Base-by-base conservation (phyloP, 2,113 vertebrate species). In the Poecile atricapillus region DNA sequence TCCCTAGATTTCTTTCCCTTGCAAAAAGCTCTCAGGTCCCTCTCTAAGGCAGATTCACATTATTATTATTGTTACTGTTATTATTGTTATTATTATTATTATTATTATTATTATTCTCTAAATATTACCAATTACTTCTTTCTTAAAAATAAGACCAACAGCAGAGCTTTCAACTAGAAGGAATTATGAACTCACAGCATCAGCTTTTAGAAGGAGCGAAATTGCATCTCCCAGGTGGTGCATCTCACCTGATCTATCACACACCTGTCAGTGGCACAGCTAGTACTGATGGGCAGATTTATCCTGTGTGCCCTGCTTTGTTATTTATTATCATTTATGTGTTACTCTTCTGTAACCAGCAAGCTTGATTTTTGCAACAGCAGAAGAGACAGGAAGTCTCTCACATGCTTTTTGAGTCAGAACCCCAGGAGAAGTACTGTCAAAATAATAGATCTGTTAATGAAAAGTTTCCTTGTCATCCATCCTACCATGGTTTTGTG, bases 101-200 rank as follows among this genome's bases (percentile, higher is more conserved):
- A 33, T 52, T 44, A 35, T 20, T 15, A 22, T 30, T 56, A 30
- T 50, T 41, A n/a, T n/a, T 16, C 10, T 28, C 1, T 15, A 55
- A 55, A 7, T 27, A 59, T 83, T 43, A 69, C 4, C 28, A 65
- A 5, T 71, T 49, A 46, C 5, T 46, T 22, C 8, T 84, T 89
- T 78, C 31, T 64, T 73, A 28, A 92, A 70, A 90, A 30, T 11
- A 47, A 77, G 79, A 55, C 12, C 41, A 68, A 60, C 83, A 82
- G 15, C 55, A 67, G 49, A 79, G 28, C 44, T 92, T 79, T 58
- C 20, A 85, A 7, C 20, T 41, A 50, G 50, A 79, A 81, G 18
- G 27, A 59, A 15, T 39, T 10, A 13, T 3, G 5, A 64, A 33
- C 35, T 71, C 71, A 71, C 0, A 0, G 44, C 13, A 7, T 49